Percentiles rank a stretch among this genome's conserved stretches.
Evolutionary conservation across 2,888 invertebrate species (phyloP).

Genomic region (Galeopsomyia nigrocyanea): DNA sequence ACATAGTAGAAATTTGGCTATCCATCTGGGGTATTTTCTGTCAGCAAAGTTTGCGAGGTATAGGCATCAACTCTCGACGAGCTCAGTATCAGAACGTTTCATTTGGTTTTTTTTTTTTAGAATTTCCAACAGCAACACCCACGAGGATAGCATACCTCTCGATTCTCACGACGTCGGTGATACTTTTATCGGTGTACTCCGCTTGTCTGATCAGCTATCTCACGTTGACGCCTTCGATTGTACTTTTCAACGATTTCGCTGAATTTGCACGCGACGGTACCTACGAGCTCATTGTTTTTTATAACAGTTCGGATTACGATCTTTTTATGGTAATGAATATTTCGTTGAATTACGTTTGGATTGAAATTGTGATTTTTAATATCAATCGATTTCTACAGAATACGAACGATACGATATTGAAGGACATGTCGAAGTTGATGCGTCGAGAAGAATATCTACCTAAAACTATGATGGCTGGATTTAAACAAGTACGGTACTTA

Average conservation of each 20-base stretch:
- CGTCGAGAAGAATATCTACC: conserved; percentile 50
- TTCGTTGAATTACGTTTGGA: no score
- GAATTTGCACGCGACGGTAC: conserved; percentile 34
- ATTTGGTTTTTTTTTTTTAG: conserved; percentile 4
- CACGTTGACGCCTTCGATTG: conserved; percentile 21
- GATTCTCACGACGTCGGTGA: conserved; percentile 1
- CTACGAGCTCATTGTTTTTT: conserved; percentile 31
- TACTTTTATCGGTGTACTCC: conserved; percentile 35
- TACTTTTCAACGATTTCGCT: conserved; percentile 20
- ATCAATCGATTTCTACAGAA: background rate
- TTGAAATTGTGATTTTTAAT: no score
- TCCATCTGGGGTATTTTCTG: conserved; percentile 49
- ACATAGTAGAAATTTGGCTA: conserved; percentile 36
- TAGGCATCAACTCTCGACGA: background rate
- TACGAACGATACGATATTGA: background rate
- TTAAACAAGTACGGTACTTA: conserved; percentile 39
- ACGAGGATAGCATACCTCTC: conserved; percentile 40
- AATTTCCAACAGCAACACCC: conserved; percentile 26
- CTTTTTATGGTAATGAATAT: conserved; percentile 13
- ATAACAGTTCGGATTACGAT: conserved; percentile 25
- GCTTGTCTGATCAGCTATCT: conserved; percentile 41
- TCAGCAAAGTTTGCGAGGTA: conserved; percentile 49
- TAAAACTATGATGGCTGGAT: conserved; percentile 11
- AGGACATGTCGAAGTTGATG: background rate
- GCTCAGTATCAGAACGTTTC: background rate